A percentile compares a stretch with the other conserved stretches of the same genome.
Conservation (phyloP, 2,888 invertebrate genomes). For the Erebia aethiops region DNA sequence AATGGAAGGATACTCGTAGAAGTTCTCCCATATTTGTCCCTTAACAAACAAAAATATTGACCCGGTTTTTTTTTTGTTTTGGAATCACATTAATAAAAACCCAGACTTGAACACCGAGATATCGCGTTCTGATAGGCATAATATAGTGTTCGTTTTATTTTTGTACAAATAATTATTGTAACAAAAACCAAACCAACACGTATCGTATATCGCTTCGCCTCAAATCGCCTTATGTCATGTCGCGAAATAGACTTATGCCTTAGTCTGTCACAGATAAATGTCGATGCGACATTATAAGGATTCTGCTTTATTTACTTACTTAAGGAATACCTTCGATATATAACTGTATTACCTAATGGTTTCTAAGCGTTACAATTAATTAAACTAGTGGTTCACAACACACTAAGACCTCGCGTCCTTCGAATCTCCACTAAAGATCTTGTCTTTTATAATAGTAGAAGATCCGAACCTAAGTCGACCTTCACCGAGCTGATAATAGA, state of each 20-base stretch:
- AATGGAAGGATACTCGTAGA: no score
- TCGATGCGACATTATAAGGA: slow-evolving; percentile 6
- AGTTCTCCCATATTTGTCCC: no score
- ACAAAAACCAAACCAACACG: neutral
- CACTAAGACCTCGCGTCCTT: no score
- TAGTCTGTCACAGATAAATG: neutral
- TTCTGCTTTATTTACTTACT: slow-evolving; percentile 12
- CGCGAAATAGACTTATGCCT: slow-evolving; percentile 3
- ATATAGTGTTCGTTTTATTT: neutral
- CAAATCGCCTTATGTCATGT: slow-evolving; percentile 11
- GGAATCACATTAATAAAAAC: neutral
- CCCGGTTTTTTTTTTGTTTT: no score
- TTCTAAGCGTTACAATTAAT: neutral
- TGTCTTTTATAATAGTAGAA: no score
- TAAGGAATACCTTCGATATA: neutral
- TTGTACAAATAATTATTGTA: neutral
- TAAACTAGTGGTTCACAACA: no score
- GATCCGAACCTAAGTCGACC: no score
- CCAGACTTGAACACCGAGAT: neutral
- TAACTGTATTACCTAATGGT: neutral
- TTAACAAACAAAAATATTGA: no score
- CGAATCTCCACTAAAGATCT: no score
- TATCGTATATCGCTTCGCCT: neutral
- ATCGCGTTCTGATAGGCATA: neutral
- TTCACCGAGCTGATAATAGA: no score